phyloP scores from a whole-genome alignment of 2,888 invertebrate species.

The Tiliacea aurago region DNA sequence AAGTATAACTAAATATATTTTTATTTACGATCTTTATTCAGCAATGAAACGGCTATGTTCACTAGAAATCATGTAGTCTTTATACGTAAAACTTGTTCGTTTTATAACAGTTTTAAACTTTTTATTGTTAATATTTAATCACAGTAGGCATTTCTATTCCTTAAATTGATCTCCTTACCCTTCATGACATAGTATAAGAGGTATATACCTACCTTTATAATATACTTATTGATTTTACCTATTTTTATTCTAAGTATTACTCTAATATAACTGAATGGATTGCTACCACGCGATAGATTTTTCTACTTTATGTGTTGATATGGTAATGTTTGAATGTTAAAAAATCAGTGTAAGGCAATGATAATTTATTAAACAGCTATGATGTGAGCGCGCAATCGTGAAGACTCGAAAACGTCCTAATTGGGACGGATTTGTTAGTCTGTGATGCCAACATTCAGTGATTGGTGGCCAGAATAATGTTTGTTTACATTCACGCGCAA shows the following conservation, averaged over 20 bases:
- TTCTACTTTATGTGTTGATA: background rate
- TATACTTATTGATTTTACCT: conserved; percentile 36
- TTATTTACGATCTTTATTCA: conserved; percentile 41
- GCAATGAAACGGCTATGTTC: conserved; percentile 57
- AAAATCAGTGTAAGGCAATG: background rate
- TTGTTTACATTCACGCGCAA: no score
- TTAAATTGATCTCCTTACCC: conserved; percentile 85
- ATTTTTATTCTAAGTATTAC: conserved; percentile 2
- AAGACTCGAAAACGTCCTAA: no score
- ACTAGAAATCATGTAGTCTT: conserved; percentile 72
- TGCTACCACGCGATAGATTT: conserved; percentile 1
- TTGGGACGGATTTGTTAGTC: no score
- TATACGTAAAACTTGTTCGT: conserved; percentile 74
- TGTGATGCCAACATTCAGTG: no score
- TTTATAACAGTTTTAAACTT: conserved; percentile 68
- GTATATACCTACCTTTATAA: conserved; percentile 27
- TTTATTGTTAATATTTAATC: conserved; percentile 65
- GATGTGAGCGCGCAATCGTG: no score
- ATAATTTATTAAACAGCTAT: no score
- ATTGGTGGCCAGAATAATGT: no score
- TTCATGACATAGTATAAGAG: conserved; percentile 63
- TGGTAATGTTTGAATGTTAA: background rate
- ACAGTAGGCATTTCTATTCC: conserved; percentile 82
- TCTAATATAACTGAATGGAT: conserved; percentile 11
- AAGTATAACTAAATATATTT: conserved; percentile 18